Evolutionary conservation across 1,140 invertebrate species (phyloP).

Genomic region (Bombus sibiricus): DNA sequence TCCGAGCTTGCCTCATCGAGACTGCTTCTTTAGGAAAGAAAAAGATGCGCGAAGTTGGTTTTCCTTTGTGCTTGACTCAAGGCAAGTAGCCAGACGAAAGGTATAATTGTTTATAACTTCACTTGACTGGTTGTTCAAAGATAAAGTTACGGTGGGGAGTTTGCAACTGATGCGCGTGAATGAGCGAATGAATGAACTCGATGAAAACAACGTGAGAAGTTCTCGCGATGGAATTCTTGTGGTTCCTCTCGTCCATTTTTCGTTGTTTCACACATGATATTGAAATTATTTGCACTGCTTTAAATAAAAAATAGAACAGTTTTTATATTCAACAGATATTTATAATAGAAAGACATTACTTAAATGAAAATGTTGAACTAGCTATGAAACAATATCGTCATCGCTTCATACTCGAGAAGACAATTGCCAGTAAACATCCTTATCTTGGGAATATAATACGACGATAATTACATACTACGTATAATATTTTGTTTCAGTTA

Average conservation of each 20-base stretch:
- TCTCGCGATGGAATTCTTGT: background rate
- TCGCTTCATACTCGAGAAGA: background rate
- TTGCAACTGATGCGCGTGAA: background rate
- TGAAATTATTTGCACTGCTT: background rate
- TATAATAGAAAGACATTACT: background rate
- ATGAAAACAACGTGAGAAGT: background rate
- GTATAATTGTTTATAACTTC: constrained; percentile 44
- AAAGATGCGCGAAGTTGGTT: background rate
- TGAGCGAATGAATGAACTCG: background rate
- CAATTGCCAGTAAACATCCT: background rate
- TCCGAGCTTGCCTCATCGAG: background rate
- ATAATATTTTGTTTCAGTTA: background rate
- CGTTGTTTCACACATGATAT: background rate
- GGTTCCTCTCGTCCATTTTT: background rate
- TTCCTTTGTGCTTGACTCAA: background rate
- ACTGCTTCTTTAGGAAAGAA: background rate
- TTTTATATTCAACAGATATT: background rate
- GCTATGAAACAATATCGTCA: background rate
- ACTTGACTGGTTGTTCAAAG: background rate
- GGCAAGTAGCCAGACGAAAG: background rate
- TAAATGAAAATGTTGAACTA: background rate
- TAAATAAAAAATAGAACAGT: background rate
- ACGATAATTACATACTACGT: no score
- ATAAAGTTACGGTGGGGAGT: background rate
- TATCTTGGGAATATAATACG: background rate